Evolutionary conservation across 1,140 invertebrate species (phyloP).

Genomic region (Drosophila truncata): DNA sequence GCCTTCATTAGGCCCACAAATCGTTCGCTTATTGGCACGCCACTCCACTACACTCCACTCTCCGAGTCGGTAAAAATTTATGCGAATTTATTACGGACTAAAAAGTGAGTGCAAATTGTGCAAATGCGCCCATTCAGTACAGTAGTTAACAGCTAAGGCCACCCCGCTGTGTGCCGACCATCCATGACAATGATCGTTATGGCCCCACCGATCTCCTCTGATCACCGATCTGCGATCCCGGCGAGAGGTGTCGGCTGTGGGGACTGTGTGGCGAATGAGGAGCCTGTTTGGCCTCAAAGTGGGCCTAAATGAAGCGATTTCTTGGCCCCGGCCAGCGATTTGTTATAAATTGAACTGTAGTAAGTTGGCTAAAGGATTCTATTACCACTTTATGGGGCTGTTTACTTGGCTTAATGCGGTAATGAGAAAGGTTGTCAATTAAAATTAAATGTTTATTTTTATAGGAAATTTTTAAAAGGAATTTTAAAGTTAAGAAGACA

Average conservation of each 20-base stretch:
- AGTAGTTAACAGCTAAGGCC: conserved; percentile 73
- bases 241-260: conserved; percentile 28
- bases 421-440: conserved; percentile 4
- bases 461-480: not conserved
- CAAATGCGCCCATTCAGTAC: conserved; percentile 69
- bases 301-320: conserved; percentile 64
- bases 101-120: conserved; percentile 72
- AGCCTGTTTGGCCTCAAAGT: conserved; percentile 28
- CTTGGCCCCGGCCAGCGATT: conserved; percentile 38
- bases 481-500: not conserved
- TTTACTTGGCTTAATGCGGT: conserved; percentile 16
- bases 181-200: conserved; percentile 59
- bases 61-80: conserved; percentile 50
- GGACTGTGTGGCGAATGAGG: conserved; percentile 54
- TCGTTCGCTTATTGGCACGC: conserved; percentile 69
- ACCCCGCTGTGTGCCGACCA: conserved; percentile 67
- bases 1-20: conserved; percentile 79
- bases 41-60: conserved; percentile 29
- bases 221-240: not conserved
- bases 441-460: not conserved
- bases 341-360: conserved; percentile 36
- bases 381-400: conserved; percentile 20
- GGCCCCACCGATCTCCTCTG: not conserved
- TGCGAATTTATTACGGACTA: conserved; percentile 69
- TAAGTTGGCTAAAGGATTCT: conserved; percentile 30